phyloP scores from a whole-genome alignment of 2,113 vertebrate genomes.

The Callaeas wilsoni region DNA sequence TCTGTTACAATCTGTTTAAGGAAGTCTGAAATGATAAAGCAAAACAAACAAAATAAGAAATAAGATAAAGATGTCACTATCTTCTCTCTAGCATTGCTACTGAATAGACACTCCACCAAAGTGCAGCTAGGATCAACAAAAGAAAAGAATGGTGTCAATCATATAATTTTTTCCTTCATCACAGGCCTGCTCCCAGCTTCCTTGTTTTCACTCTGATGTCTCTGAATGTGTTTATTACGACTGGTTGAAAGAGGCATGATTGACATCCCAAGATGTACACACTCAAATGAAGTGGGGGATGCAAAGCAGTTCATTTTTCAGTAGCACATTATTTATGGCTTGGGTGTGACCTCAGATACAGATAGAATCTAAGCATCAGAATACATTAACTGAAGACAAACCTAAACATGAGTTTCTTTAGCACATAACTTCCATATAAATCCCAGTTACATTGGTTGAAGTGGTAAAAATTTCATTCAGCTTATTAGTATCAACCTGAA shows the following conservation, averaged over 20 bases:
- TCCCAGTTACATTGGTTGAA: not conserved
- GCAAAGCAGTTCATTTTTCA: not conserved
- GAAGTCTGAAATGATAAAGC: not conserved
- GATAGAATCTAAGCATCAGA: not conserved
- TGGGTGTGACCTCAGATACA: not conserved
- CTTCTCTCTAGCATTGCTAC: not conserved
- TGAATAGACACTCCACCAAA: not conserved
- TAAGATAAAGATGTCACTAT: not conserved
- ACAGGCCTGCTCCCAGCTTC: not conserved
- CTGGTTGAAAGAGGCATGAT: not conserved
- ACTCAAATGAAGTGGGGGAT: not conserved
- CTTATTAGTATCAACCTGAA: not conserved
- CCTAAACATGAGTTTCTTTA: not conserved
- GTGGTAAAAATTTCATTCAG: not conserved
- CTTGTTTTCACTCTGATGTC: not conserved
- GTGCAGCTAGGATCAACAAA: not conserved
- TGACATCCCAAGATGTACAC: not conserved
- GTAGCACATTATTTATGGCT: not conserved
- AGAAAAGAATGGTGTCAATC: not conserved
- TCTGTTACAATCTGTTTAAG: not conserved
- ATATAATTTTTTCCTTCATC: not conserved
- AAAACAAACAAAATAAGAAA: not conserved
- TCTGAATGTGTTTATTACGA: not conserved
- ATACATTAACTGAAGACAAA: not conserved
- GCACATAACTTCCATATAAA: not conserved